These are phyloP conservation scores for Grus americana DNA, from an alignment of 2,113 vertebrate species.

Conservation along the genomic window DNA sequence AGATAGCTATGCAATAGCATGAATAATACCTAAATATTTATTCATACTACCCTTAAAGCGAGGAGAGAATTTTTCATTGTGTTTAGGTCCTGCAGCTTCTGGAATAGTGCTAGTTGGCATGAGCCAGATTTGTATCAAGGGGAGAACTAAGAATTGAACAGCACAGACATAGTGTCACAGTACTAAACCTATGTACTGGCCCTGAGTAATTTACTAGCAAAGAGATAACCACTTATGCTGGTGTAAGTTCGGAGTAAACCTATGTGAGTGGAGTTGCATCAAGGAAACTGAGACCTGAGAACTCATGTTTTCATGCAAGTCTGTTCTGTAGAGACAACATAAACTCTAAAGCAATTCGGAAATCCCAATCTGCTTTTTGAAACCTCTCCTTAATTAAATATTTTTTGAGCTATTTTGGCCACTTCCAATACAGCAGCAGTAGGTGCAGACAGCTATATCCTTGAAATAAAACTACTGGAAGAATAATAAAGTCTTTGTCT, in stretches of 20 bases:
- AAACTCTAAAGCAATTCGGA: neutral
- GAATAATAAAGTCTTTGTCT: neutral
- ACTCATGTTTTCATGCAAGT: neutral
- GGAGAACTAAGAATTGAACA: neutral
- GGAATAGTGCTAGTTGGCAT: neutral
- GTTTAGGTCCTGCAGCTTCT: neutral
- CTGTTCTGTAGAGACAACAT: neutral
- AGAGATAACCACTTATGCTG: neutral
- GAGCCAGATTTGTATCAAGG: neutral
- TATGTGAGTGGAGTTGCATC: neutral
- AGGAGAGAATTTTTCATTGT: neutral
- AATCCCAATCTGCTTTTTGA: neutral
- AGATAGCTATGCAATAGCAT: neutral
- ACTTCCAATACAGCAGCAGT: neutral
- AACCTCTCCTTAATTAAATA: neutral
- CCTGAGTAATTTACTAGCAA: no score
- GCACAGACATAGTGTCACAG: neutral
- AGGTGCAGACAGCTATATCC: neutral
- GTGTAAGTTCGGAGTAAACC: neutral
- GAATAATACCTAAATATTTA: neutral
- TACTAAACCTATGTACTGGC: neutral
- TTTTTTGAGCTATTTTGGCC: neutral
- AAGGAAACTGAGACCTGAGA: neutral
- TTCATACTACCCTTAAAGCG: neutral
- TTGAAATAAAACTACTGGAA: neutral